Evolutionary conservation across 1,140 invertebrate genomes (phyloP), one percentile per base, ranked within the genome.

Genomic region (Drosophila quadrilineata): DNA sequence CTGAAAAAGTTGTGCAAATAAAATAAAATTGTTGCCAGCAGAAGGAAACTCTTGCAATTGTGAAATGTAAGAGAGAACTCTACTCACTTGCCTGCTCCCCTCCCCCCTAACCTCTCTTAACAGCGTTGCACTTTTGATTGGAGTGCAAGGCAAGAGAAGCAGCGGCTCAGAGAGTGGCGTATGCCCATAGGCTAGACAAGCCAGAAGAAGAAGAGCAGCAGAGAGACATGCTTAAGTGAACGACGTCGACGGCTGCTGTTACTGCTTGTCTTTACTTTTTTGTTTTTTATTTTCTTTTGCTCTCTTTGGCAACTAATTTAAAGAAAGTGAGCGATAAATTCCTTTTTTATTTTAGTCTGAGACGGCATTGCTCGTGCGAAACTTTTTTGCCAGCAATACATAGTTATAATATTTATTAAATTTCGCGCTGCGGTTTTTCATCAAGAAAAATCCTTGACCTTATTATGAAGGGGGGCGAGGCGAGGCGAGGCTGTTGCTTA

Each of bases 391-490:
- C n/a, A n/a, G n/a, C n/a, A n/a, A n/a, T n/a, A n/a, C n/a, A n/a
- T n/a, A n/a, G n/a, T n/a, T n/a, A n/a, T n/a, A 10, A 10, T 33
- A 33, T 33, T 35, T 35, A 6, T 14, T 35, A n/a, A n/a, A 14
- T 12, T 35, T 35, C 14, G 33, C 43, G 17, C 17, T 8, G 24
- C 17, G 43, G 43, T 14, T 36, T 33, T 56, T 19, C 12, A 3
- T 40, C 26, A 56, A 59, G 58, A 66, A 75, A 80, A 79, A 71
- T 80, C 75, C 75, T 79, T 79, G 75, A 80, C 75, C 75, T 70
- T 58, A 67, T 71, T 80, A 71, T 52, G 14, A 56, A 21, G 52
- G 17, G 38, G 40, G 10, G 28, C 24, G 8, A 31, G 19, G 17
- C 28, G 45, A 22, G 35, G 16, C 5, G 36, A n/a, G n/a, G n/a